A percentile compares a stretch with the other conserved stretches of the same genome.
phyloP scores from a whole-genome alignment of 2,797 vertebrate species.

The Karalla daura region DNA sequence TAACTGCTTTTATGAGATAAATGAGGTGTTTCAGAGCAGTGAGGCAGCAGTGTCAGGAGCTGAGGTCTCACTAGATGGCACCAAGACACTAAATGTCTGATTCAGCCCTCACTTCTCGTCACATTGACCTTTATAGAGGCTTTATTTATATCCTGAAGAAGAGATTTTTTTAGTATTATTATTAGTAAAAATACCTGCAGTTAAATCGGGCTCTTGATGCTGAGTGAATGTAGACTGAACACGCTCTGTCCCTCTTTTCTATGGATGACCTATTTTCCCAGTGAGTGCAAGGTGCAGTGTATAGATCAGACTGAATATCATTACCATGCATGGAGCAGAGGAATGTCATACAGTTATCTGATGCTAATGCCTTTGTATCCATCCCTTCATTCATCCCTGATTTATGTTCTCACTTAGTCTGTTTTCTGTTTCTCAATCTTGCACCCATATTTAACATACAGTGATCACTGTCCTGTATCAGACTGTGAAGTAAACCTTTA shows the following conservation, averaged over 20 bases:
- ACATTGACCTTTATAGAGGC: neutral
- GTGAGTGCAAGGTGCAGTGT: neutral
- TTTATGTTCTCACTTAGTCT: too few species aligned
- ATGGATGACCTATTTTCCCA: slow-evolving; percentile 40
- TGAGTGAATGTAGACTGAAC: neutral
- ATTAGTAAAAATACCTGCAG: too few species aligned
- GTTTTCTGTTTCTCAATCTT: too few species aligned
- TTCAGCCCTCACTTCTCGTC: neutral
- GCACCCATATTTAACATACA: too few species aligned
- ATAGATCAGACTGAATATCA: slow-evolving; percentile 15
- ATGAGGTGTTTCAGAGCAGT: neutral
- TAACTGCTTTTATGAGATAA: neutral
- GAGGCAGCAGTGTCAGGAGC: neutral
- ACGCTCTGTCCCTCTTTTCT: neutral
- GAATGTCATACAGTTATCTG: neutral
- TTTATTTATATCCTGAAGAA: neutral
- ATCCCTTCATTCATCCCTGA: too few species aligned
- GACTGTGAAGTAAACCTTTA: too few species aligned
- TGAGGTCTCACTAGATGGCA: slow-evolving; percentile 40
- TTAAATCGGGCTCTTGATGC: neutral
- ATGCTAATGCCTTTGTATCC: neutral
- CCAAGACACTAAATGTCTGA: slow-evolving; percentile 46
- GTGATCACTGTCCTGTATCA: too few species aligned
- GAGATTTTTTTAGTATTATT: rapidly evolving
- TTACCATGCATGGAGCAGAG: neutral